Base-by-base conservation (phyloP, 2,888 invertebrate genomes). In the Tetragonisca angustula region DNA sequence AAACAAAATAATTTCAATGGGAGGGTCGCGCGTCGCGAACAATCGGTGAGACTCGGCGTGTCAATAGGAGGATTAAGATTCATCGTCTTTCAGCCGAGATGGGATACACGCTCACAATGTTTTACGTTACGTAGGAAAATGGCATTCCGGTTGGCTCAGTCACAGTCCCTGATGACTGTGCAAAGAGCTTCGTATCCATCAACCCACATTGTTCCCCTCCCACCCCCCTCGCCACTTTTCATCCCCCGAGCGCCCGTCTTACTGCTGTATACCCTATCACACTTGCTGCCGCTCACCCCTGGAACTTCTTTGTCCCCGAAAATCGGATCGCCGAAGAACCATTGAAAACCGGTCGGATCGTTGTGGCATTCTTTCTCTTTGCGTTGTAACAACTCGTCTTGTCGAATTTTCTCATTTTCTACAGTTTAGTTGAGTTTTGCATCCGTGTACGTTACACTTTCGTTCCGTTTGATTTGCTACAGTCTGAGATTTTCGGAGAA, bases 181-280 rank as follows among this genome's bases (percentile, higher is more conserved):
- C 86, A 84, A 85, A 87, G 89, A 87, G 88, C 82, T 84, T 74
- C 81, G 81, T 77, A 88, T 89, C 88, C 87, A 88, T 88, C 89
- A 88, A 84, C 79, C 81, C 70, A 83, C 84, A 81, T 88, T 88
- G 87, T 87, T 84, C 70, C 71, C 76, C 85, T 79, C 73, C 79
- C 68, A 73, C 80, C 68, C 78, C 1, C 43, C 9, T 43, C 43
- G 43, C 9, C 43, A 9, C 9, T 9, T 79, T 79, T 75, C 80
- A 65, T 77, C 77, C 76, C 65, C 74, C 70, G 67, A 32, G 59
- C 43, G 43, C 62, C 59, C 76, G 70, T 36, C 80, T 70, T 65
- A 71, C 77, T 76, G 79, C 82, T 84, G 75, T 84, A 76, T 70
- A 73, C 74, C 61, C 85, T 79, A 81, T 81, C 87, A 70, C 76